These are phyloP conservation scores for Trissolcus japonicus DNA, from an alignment of 2,888 invertebrate genomes.

Conservation along the genomic window DNA sequence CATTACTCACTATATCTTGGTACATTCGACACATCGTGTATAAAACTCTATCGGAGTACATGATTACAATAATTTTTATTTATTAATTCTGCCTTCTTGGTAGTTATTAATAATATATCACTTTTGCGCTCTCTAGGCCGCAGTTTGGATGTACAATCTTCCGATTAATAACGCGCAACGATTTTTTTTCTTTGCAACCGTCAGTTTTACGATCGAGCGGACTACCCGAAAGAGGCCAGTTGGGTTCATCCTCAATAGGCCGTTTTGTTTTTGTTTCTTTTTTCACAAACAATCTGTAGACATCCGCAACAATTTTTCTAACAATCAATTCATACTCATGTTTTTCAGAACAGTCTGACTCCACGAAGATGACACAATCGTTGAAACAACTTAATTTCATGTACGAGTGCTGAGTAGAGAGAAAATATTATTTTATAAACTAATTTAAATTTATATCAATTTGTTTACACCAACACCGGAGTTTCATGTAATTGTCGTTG, in stretches of 20 bases:
- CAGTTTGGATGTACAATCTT: conserved; percentile 73
- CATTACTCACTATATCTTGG: conserved; percentile 73
- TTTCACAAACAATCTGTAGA: background rate
- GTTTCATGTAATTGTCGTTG: conserved; percentile 6
- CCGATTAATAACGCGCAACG: conserved; percentile 60
- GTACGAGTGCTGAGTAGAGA: conserved; percentile 12
- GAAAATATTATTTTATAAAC: conserved; percentile 26
- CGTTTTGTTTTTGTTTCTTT: conserved; percentile 34
- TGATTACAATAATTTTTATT: conserved; percentile 72
- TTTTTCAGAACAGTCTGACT: background rate
- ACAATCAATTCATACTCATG: conserved; percentile 4
- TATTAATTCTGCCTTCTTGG: conserved; percentile 59
- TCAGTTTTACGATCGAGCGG: conserved; percentile 67
- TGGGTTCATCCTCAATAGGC: conserved; percentile 73
- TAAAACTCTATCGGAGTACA: conserved; percentile 76
- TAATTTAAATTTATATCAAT: conserved; percentile 40
- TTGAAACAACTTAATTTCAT: background rate
- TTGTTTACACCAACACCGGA: conserved; percentile 30
- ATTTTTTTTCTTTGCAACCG: conserved; percentile 64
- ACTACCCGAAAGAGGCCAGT: conserved; percentile 75
- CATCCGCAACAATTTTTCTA: conserved; percentile 5
- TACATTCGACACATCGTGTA: conserved; percentile 76
- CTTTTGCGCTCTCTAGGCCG: conserved; percentile 76
- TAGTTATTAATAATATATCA: conserved; percentile 72
- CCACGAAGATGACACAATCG: conserved; percentile 15